Evolutionary conservation across 1,140 invertebrate species (phyloP), one percentile per base, ranked within the genome.

Genomic region (Helicorthomorpha holstii): DNA sequence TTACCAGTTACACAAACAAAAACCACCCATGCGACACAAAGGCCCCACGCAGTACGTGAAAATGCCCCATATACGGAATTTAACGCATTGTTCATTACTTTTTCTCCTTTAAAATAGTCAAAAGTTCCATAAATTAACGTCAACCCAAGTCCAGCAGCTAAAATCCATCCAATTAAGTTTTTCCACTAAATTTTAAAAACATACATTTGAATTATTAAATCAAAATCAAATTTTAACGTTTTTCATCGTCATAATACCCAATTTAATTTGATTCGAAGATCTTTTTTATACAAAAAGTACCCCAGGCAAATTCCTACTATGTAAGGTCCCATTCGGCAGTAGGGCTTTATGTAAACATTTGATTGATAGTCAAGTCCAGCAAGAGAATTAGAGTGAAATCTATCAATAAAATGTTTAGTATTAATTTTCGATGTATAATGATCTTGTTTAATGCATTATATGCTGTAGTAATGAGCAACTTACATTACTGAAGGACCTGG

Each of bases 281-380:
- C 19, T 46, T 46, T 25, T 22, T 46, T 46, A 12, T 46, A 25
- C 44, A 46, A 25, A 22, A 46, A 22, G 21, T 46, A 46, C 4
- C 7, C 44, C 7, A 46, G 19, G 25, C 4, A 46, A 4, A 46
- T 46, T 21, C 44, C 44, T 7, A 46, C 44, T 46, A 25, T 7
- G 21, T 46, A 46, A 46, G 44, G 44, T 10, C 44, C 44, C 25
- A 46, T 46, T 19, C 44, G 4, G 44, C 44, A 46, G 19, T 46
- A 46, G 4, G 44, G 44, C 44, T 46, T 46, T 7, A 46, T 46
- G 44, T 46, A 46, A 46, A 34, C 29, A 7, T 7, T 34, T 34
- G 29, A 34, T 7, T 16, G 7, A 34, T 34, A 34, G 7, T 34
- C 29, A 7, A 16, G 7, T 16, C 7, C 7, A 34, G 7, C 29